Evolutionary conservation across 2,113 vertebrate genomes (phyloP).

Genomic region (Ascaphus truei): DNA sequence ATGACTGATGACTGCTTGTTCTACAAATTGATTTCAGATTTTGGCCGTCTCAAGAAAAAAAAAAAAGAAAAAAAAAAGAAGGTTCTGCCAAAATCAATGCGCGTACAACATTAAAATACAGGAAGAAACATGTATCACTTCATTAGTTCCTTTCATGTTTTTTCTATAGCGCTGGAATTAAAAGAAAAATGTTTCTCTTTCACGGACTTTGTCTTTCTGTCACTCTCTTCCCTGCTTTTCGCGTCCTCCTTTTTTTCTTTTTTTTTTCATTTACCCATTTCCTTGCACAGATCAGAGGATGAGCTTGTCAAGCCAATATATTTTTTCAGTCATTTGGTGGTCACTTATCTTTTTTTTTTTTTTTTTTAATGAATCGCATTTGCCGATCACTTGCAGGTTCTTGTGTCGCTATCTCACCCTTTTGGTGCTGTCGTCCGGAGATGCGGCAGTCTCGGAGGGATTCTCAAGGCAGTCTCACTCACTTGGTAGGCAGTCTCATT

Average conservation of each 20-base stretch:
- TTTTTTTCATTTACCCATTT: background rate
- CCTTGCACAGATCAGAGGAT: background rate
- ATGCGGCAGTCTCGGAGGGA: too few relatives aligned
- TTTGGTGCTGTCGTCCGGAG: too few relatives aligned
- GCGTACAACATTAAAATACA: constrained; percentile 37
- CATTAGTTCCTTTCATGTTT: constrained; percentile 38
- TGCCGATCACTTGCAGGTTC: background rate
- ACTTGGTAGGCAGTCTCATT: too few relatives aligned
- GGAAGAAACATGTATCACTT: constrained; percentile 13
- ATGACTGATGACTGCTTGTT: constrained; percentile 53
- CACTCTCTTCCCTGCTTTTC: background rate
- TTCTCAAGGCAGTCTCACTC: too few relatives aligned
- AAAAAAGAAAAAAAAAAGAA: constrained; percentile 6
- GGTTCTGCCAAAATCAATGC: constrained; percentile 41
- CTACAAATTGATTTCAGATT: constrained; percentile 45
- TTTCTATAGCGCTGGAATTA: constrained; percentile 17
- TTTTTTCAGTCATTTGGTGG: background rate
- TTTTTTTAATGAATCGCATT: background rate
- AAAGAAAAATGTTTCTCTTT: background rate
- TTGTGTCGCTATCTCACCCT: too few relatives aligned
- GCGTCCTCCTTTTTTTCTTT: background rate
- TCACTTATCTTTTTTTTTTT: too few relatives aligned
- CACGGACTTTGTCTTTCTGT: background rate
- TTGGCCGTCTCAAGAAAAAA: constrained; percentile 43
- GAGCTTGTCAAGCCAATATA: background rate